These are phyloP conservation scores for Spongilla lacustris DNA, from an alignment of 37 sponge, comb jelly and placozoan species.

Conservation along the genomic window DNA sequence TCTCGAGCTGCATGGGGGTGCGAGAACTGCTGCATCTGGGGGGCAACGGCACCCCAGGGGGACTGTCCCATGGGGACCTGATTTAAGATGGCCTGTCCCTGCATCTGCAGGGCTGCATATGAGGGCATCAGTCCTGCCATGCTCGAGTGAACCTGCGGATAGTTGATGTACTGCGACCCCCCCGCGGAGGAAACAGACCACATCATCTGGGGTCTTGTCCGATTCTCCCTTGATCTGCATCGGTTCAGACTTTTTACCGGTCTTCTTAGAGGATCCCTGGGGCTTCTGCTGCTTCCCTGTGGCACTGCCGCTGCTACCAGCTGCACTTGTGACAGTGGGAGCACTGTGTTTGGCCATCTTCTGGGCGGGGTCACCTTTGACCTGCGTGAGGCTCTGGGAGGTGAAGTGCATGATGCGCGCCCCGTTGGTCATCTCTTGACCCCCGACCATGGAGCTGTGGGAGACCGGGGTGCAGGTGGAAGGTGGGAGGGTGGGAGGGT, in stretches of 20 bases:
- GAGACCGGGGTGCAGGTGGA: background rate
- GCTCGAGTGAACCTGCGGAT: background rate
- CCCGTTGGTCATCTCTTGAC: slow-evolving; percentile 3
- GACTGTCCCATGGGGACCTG: background rate
- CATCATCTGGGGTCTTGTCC: background rate
- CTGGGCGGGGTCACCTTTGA: background rate
- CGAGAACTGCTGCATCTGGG: background rate
- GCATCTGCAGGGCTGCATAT: background rate
- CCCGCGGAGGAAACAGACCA: background rate
- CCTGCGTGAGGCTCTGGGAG: background rate
- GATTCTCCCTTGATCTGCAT: slow-evolving; percentile 15
- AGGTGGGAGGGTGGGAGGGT: slow-evolving; percentile 1
- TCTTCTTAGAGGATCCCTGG: background rate
- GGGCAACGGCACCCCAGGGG: background rate
- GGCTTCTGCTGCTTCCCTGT: background rate
- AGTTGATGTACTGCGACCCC: background rate
- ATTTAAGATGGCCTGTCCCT: background rate
- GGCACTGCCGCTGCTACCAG: background rate
- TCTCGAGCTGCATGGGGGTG: background rate
- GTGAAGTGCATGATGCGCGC: background rate
- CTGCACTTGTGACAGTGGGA: background rate
- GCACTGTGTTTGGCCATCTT: background rate
- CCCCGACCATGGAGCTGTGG: background rate
- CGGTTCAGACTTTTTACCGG: background rate
- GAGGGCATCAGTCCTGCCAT: background rate